Conservation (phyloP, 2,113 vertebrate species). For the Etheostoma spectabile region DNA sequence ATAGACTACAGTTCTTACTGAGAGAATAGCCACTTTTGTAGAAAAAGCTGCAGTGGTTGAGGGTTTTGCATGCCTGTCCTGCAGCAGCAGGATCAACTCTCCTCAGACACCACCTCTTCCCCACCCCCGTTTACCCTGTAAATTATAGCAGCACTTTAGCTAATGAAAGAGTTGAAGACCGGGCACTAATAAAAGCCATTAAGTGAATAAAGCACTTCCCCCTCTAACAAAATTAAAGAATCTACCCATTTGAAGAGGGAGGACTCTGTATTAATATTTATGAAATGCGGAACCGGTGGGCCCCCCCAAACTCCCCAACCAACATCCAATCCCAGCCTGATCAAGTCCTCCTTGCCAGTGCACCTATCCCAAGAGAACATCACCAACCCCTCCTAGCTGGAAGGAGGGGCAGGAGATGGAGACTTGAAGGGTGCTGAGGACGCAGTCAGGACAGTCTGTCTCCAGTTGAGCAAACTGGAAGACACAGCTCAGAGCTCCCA, state of each 20-base stretch:
- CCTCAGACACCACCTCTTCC: slow-evolving; percentile 63
- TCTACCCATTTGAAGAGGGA: slow-evolving; percentile 83
- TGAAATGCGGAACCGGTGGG: slow-evolving; percentile 84
- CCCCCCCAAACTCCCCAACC: slow-evolving; percentile 74
- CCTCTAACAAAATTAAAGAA: slow-evolving; percentile 90
- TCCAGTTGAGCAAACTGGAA: slow-evolving; percentile 79
- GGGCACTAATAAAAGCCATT: slow-evolving; percentile 91
- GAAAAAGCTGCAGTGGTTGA: slow-evolving; percentile 65
- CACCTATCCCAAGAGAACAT: slow-evolving; percentile 85
- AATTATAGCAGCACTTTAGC: slow-evolving; percentile 91
- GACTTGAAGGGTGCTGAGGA: slow-evolving; percentile 82
- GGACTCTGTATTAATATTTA: slow-evolving; percentile 89
- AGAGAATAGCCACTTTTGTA: slow-evolving; percentile 39
- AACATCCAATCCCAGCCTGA: slow-evolving; percentile 79
- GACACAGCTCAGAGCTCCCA: slow-evolving; percentile 64
- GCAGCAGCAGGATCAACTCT: slow-evolving; percentile 69
- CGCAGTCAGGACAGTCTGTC: slow-evolving; percentile 81
- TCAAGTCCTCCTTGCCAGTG: slow-evolving; percentile 76
- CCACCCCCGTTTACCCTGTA: slow-evolving; percentile 81
- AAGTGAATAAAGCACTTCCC: slow-evolving; percentile 90
- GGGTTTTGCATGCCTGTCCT: slow-evolving; percentile 54
- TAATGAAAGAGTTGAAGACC: slow-evolving; percentile 90
- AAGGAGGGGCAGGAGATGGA: slow-evolving; percentile 80
- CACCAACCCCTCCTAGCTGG: slow-evolving; percentile 79
- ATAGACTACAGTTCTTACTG: slow-evolving; percentile 12